These are phyloP conservation scores for Myotis daubentonii DNA, from an alignment of 2,797 vertebrate genomes.

Conservation along the genomic window DNA sequence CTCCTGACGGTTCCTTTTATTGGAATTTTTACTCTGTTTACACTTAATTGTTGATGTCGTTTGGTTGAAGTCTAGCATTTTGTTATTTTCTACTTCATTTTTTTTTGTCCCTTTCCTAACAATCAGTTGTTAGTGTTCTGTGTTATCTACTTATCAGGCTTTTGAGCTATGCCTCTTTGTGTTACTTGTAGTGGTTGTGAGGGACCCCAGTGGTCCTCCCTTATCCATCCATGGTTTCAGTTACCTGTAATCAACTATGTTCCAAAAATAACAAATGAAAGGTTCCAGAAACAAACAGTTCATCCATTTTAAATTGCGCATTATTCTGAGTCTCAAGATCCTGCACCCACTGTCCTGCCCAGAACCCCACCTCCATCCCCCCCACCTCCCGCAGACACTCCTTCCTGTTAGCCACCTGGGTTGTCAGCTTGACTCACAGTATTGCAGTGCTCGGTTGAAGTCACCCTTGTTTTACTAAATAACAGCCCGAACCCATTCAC, in stretches of 20 bases:
- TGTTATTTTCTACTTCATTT: background rate
- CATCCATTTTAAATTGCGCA: background rate
- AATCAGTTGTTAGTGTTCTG: accelerated
- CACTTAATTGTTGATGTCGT: background rate
- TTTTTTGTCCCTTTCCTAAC: too few relatives aligned
- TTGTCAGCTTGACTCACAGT: accelerated
- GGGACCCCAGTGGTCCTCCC: background rate
- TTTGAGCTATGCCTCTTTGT: too few relatives aligned
- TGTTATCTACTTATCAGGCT: accelerated
- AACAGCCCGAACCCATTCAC: background rate
- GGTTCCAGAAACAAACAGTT: too few relatives aligned
- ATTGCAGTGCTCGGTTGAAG: background rate
- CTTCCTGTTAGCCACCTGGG: background rate
- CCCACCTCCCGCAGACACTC: accelerated
- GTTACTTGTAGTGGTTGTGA: too few relatives aligned
- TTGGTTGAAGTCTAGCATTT: background rate
- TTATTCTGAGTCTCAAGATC: accelerated
- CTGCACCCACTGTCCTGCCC: background rate
- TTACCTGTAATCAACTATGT: background rate
- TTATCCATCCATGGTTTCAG: background rate
- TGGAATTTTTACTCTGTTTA: background rate
- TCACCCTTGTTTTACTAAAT: background rate
- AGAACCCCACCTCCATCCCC: background rate
- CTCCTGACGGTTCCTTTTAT: background rate
- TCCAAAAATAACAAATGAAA: background rate